Evolutionary conservation across 2,797 vertebrate species (phyloP).

Genomic region (Fistularia tabacaria): DNA sequence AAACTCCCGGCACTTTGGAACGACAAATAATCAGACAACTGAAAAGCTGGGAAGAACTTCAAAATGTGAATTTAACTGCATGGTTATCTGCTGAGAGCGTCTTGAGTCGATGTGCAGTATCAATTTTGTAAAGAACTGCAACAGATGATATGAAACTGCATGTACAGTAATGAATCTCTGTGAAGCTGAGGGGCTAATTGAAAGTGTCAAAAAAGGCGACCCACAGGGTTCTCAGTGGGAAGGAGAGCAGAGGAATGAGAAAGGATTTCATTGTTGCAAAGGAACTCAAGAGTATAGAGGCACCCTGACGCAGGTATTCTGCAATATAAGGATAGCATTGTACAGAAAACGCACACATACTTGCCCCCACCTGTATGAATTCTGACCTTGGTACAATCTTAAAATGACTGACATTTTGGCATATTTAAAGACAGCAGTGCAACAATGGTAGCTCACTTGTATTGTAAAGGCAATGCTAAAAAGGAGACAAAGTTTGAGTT

Average conservation of each 20-base stretch:
- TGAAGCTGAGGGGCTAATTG: slow-evolving; percentile 38
- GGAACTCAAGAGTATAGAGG: slow-evolving; percentile 58
- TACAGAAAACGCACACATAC: slow-evolving; percentile 40
- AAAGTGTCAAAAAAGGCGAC: slow-evolving; percentile 47
- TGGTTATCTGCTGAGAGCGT: too few species aligned
- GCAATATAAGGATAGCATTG: slow-evolving; percentile 73
- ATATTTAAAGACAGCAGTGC: slow-evolving; percentile 12
- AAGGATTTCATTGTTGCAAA: slow-evolving; percentile 74
- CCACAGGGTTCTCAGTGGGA: slow-evolving; percentile 47
- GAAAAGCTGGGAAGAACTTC: neutral
- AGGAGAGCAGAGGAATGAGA: slow-evolving; percentile 61
- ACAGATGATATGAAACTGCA: slow-evolving; percentile 38
- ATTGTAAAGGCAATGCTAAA: neutral
- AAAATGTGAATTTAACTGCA: neutral
- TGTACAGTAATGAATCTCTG: slow-evolving; percentile 45
- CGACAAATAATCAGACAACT: too few species aligned
- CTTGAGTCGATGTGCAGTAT: too few species aligned
- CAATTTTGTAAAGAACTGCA: too few species aligned
- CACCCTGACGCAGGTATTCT: slow-evolving; percentile 79
- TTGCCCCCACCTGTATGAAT: slow-evolving; percentile 61
- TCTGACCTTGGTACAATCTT: slow-evolving; percentile 26
- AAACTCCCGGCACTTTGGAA: slow-evolving; percentile 28
- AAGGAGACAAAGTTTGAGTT: neutral
- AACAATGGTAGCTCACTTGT: neutral
- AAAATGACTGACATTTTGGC: slow-evolving; percentile 18